phyloP scores from a whole-genome alignment of 2,888 invertebrate species.

The Platycheirus rosarum region DNA sequence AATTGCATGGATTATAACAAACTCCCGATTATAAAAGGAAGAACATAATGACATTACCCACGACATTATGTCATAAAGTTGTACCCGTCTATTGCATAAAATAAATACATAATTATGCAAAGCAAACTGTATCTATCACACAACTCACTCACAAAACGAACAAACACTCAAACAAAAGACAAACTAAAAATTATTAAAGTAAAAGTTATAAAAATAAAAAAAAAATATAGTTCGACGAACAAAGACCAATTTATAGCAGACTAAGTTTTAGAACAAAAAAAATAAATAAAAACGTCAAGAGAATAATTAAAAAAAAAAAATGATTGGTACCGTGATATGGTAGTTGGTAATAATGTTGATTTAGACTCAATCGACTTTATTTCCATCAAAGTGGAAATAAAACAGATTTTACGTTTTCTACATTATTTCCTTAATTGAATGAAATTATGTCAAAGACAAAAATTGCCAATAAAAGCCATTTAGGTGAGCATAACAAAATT shows the following conservation, averaged over 20 bases:
- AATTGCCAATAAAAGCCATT: too few species aligned
- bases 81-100: constrained; percentile 34
- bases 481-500: too few species aligned
- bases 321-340: too few species aligned
- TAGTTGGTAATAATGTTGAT: too few species aligned
- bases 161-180: constrained; percentile 56
- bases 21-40: constrained; percentile 28
- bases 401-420: too few species aligned
- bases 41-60: constrained; percentile 11
- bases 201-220: constrained; percentile 38
- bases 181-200: constrained; percentile 43
- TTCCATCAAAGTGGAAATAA: too few species aligned
- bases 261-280: constrained; percentile 71
- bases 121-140: constrained; percentile 13
- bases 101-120: constrained; percentile 31
- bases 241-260: constrained; percentile 75
- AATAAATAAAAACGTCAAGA: constrained; percentile 60
- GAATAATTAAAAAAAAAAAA: constrained; percentile 49
- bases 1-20: constrained; percentile 38
- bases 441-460: too few species aligned
- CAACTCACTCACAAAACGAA: constrained; percentile 44
- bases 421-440: too few species aligned
- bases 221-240: constrained; percentile 71
- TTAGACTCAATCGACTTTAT: too few species aligned
- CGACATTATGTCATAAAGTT: constrained; percentile 6